Base-by-base conservation (phyloP, 2,113 vertebrate species). In the Antechinus stuartii region DNA sequence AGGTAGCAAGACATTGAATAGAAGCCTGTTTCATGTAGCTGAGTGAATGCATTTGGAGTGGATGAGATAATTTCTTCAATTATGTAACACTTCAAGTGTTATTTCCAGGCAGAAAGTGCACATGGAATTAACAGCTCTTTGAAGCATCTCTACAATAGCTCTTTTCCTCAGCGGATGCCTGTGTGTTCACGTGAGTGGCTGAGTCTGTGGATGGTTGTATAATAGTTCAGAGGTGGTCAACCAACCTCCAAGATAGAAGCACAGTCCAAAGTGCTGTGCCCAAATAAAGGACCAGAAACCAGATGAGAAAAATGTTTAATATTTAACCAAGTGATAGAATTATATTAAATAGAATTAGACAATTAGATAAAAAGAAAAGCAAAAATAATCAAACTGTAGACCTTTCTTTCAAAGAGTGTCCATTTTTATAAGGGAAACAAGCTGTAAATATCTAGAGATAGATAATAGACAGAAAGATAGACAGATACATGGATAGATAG, bases 81-180 rank as follows among this genome's bases (percentile, higher is more conserved):
- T 96, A 54, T 35, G 54, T 7, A 92, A 42, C 35, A 23, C 26
- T 49, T 94, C 35, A 89, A 92, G 92, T 94, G 90, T 0, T 61
- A 56, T 84, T 97, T 93, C 93, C 42, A 93, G 89, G 90, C 68
- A 84, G 93, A 90, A 89, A 54, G n/a, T 50, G 54, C 76, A 16
- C 50, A 68, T 54, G 90, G 52, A 68, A 46, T n/a, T 27, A 16
- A 61, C 3, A 12, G 84, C 4, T 49, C 53, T 23, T 50, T 11
- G 42, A 42, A 30, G 10, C 9, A 24, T 91, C 24, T 55, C 46
- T 84, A 47, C 54, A 53, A 56, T 27, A 12, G 52, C 92, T 90
- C 54, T 76, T 68, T 90, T 84, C 16, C 23, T 8, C n/a, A 42
- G 19, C 23, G 35, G 68, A n/a, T 84, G 19, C n/a, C n/a, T 84